phyloP scores from a whole-genome alignment of 2,888 invertebrate genomes.

The Neria commutata region DNA sequence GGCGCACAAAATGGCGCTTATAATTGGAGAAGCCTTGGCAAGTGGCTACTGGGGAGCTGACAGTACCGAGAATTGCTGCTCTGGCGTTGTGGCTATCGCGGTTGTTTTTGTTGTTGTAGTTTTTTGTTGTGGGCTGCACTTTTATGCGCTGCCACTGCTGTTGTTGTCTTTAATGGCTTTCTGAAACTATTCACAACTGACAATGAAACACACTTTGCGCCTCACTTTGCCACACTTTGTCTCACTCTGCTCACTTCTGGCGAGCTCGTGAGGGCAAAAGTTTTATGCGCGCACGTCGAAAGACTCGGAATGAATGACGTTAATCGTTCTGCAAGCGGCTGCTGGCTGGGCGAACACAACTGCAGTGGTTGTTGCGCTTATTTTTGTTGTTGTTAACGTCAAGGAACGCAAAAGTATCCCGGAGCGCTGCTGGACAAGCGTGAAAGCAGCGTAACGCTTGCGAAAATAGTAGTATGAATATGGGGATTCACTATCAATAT shows the following conservation, averaged over 20 bases:
- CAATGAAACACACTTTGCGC: slow-evolving; percentile 1
- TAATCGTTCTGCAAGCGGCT: no score
- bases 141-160: no score
- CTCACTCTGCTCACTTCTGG: background rate
- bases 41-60: background rate
- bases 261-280: no score
- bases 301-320: no score
- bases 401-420: slow-evolving; percentile 2
- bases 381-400: no score
- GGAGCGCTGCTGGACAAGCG: background rate
- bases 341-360: no score
- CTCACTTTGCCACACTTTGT: no score
- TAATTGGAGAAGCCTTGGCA: background rate
- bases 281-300: no score
- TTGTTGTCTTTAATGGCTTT: background rate
- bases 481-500: no score
- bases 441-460: no score
- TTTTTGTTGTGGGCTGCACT: background rate
- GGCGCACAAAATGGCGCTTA: background rate
- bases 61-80: background rate
- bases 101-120: background rate
- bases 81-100: background rate
- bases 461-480: no score
- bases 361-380: no score
- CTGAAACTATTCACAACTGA: background rate